These are phyloP conservation scores for Wiebesia pumilae DNA, from an alignment of 1,140 invertebrate species.

Conservation along the genomic window DNA sequence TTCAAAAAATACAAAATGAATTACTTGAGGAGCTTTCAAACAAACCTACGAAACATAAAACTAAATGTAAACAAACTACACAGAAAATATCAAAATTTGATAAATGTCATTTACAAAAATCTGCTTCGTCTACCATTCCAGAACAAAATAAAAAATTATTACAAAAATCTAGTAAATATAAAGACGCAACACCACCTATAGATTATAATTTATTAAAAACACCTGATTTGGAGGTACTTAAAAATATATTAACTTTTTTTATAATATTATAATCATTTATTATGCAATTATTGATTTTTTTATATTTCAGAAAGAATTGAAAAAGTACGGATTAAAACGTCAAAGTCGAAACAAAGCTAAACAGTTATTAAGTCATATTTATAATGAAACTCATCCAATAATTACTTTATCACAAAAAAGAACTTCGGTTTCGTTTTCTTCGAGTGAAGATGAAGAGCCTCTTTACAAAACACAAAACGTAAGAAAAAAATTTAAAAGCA, in stretches of 20 bases:
- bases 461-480: slow-evolving; percentile 51
- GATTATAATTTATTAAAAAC: slow-evolving; percentile 70
- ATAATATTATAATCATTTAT: slow-evolving; percentile 43
- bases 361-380: slow-evolving; percentile 72
- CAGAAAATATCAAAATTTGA: neutral
- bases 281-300: slow-evolving; percentile 18
- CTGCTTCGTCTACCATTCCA: slow-evolving; percentile 7
- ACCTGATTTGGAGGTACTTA: slow-evolving; percentile 69
- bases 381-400: slow-evolving; percentile 71
- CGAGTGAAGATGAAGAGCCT: slow-evolving; percentile 56
- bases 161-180: neutral
- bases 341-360: slow-evolving; percentile 70
- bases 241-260: neutral
- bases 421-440: slow-evolving; percentile 19
- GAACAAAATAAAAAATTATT: slow-evolving; percentile 10
- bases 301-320: slow-evolving; percentile 68
- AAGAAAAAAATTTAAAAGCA: slow-evolving; percentile 26
- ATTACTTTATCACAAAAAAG: slow-evolving; percentile 46
- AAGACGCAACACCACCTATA: slow-evolving; percentile 64
- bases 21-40: neutral
- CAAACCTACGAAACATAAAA: slow-evolving; percentile 30
- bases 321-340: slow-evolving; percentile 72
- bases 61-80: slow-evolving; percentile 44
- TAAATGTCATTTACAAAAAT: slow-evolving; percentile 16
- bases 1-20: neutral